A percentile compares a stretch with the other conserved stretches of the same genome.
Conservation (phyloP, 1,140 invertebrate genomes). For the Lepidotrigona ventralis region DNA sequence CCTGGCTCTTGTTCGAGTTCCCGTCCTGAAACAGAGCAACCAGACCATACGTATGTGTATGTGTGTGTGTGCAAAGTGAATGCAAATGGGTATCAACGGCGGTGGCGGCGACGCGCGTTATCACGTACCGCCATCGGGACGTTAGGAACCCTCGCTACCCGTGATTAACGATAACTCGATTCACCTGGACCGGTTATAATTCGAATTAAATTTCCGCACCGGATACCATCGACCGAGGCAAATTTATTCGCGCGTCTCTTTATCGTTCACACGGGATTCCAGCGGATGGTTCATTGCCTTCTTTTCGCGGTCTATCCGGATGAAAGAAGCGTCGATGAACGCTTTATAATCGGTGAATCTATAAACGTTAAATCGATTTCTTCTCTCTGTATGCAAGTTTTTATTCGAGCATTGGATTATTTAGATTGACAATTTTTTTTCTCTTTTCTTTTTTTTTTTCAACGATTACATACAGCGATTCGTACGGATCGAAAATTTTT, state of each 20-base stretch:
- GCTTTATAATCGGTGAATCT: not conserved
- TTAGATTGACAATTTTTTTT: no score
- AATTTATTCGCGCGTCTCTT: constrained; percentile 14
- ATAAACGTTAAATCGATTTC: not conserved
- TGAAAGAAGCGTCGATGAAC: not conserved
- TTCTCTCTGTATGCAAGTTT: no score
- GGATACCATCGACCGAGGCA: not conserved
- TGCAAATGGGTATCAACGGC: constrained; percentile 33
- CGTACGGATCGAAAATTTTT: no score
- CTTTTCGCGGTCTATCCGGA: not conserved
- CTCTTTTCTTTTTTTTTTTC: no score
- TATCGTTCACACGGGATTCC: not conserved
- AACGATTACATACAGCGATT: no score
- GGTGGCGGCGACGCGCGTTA: constrained; percentile 16
- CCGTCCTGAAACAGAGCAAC: constrained; percentile 82
- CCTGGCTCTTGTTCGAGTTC: constrained; percentile 87
- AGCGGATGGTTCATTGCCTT: constrained; percentile 22
- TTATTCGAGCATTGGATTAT: no score
- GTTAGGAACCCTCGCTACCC: not conserved
- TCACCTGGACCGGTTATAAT: constrained; percentile 32
- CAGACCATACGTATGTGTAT: not conserved
- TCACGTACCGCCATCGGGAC: constrained; percentile 6
- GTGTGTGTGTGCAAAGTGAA: constrained; percentile 32
- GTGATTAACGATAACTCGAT: constrained; percentile 43
- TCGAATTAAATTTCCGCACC: constrained; percentile 28